Conservation (phyloP, 2,797 vertebrate genomes). For the Craterocephalus amniculus region DNA sequence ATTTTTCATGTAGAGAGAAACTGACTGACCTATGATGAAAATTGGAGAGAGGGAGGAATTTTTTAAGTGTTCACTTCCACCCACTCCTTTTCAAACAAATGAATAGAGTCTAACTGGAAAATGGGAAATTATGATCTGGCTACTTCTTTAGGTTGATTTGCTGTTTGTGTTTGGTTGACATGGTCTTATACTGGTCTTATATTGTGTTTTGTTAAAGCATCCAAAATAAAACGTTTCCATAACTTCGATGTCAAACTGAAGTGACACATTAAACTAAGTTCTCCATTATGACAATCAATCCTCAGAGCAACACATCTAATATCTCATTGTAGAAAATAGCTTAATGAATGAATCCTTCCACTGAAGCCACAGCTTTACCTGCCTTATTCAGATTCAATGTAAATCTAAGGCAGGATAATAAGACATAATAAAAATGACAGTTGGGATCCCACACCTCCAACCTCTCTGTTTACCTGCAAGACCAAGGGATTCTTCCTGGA, state of each 20-base stretch:
- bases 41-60: no score
- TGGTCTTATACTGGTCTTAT: not conserved
- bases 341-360: not conserved
- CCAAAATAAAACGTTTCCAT: no score
- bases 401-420: not conserved
- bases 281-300: not conserved
- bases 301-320: not conserved
- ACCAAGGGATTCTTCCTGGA: not conserved
- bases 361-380: not conserved
- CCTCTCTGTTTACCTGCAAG: conserved; percentile 3
- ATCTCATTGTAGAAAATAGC: not conserved
- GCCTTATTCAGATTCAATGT: not conserved
- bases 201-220: not conserved
- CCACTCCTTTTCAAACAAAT: no score
- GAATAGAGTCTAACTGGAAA: no score
- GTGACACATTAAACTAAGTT: not conserved
- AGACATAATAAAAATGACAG: not conserved
- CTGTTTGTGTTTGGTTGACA: no score
- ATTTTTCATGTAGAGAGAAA: not conserved
- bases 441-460: not conserved
- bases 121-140: no score
- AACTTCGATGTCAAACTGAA: not conserved
- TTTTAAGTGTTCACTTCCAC: no score
- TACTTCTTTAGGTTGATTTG: no score
- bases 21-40: no score